phyloP scores from a whole-genome alignment of 2,113 vertebrate genomes.

The Psettodes erumei region DNA sequence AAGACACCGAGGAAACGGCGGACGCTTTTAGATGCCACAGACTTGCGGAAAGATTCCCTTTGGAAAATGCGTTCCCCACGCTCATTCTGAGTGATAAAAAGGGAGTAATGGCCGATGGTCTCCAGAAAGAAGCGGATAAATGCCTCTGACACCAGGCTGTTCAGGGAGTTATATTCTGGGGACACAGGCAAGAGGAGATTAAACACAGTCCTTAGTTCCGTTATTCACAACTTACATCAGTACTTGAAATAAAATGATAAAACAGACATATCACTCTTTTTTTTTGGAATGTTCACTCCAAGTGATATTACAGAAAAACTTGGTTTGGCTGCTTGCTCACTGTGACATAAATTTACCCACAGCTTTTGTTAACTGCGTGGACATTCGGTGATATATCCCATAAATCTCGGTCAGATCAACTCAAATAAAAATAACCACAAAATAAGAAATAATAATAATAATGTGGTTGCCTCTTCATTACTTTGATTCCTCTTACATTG shows the following conservation, averaged over 20 bases:
- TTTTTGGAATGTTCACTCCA: background rate
- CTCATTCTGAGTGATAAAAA: slow-evolving; percentile 95
- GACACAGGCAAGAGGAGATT: slow-evolving; percentile 40
- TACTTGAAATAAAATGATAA: background rate
- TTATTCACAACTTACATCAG: background rate
- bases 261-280: slow-evolving; percentile 1
- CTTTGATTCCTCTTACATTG: slow-evolving; percentile 1
- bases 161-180: slow-evolving; percentile 94
- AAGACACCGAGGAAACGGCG: slow-evolving; percentile 98
- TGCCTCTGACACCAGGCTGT: slow-evolving; percentile 96
- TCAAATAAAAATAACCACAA: slow-evolving; percentile 20
- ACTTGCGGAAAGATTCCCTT: slow-evolving; percentile 97
- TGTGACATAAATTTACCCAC: slow-evolving; percentile 7
- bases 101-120: slow-evolving; percentile 96
- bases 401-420: slow-evolving; percentile 19
- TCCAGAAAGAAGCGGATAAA: slow-evolving; percentile 99
- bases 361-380: slow-evolving; percentile 12
- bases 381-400: slow-evolving; percentile 4
- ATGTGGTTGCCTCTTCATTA: slow-evolving; percentile 17
- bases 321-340: slow-evolving; percentile 5
- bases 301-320: background rate
- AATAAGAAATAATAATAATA: slow-evolving; percentile 30
- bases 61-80: slow-evolving; percentile 94
- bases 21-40: slow-evolving; percentile 97
- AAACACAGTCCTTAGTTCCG: background rate